Base-by-base conservation (phyloP, 2,888 invertebrate species). In the Andricus curvator region DNA sequence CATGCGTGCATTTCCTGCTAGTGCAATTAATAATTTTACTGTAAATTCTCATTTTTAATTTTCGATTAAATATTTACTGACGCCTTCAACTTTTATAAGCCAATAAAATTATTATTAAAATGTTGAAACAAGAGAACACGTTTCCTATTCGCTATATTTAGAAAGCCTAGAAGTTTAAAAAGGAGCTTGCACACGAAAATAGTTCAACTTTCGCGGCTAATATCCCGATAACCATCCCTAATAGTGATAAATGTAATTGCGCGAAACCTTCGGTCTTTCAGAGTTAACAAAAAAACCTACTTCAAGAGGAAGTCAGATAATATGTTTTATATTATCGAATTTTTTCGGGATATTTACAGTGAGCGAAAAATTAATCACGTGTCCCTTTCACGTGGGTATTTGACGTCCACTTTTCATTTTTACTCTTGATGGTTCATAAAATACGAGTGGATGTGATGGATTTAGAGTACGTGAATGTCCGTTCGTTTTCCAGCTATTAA, bases 341-440 rank as follows among this genome's bases (percentile, higher is more conserved):
- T 22, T 4, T 60, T 60, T 60, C 11, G 2, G 0, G 56, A n/a
- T 56, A n/a, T 56, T 60, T 22, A 22, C 22, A 22, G 13, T 22
- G 4, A 22, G 60, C 22, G 60, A 22, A 60, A 22, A 22, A 60
- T 60, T 60, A 22, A 60, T 60, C 1, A 13, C 64, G 15, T 79
- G 79, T 83, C 81, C 78, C 68, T 79, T 82, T 81, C 78, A 81
- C 79, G 29, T 81, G 79, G 44, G 60, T 60, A 77, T 79, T 79
- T 66, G 66, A 79, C 78, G 48, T 65, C 17, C 76, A 77, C 77
- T 77, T 80, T 65, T 66, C 67, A 70, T 80, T 82, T 80, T 77
- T 41, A 51, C 78, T 74, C 64, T 37, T 68, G 22, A 48, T 41
- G 64, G 64, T 25, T 64, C 15, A 51, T 33, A 56, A 33, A 56